Evolutionary conservation across 2,113 vertebrate genomes (phyloP).

Genomic region (Harpagus bidentatus): DNA sequence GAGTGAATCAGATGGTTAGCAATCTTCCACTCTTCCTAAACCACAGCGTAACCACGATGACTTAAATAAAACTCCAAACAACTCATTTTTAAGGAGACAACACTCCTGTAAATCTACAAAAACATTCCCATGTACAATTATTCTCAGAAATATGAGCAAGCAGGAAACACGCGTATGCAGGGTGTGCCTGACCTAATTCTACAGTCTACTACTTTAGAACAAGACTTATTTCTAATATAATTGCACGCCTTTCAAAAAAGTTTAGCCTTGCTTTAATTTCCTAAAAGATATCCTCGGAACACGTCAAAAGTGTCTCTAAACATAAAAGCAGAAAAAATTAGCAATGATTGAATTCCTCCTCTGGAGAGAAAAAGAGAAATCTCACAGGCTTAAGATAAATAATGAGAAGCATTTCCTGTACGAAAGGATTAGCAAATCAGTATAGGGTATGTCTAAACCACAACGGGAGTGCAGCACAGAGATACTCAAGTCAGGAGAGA

Average conservation of each 20-base stretch:
- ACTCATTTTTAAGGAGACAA: slow-evolving; percentile 20
- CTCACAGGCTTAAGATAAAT: neutral
- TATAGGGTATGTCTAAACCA: neutral
- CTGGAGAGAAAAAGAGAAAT: neutral
- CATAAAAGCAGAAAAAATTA: neutral
- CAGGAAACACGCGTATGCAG: neutral
- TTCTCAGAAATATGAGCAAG: slow-evolving; percentile 28
- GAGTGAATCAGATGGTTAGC: neutral
- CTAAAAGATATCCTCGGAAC: neutral
- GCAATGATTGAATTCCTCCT: neutral
- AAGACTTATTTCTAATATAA: neutral
- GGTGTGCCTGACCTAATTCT: slow-evolving; percentile 58
- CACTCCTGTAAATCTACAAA: neutral
- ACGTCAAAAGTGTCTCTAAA: neutral
- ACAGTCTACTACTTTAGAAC: neutral
- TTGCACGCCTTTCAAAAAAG: neutral
- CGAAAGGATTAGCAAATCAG: neutral
- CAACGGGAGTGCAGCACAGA: neutral
- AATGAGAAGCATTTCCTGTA: neutral
- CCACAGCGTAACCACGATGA: neutral
- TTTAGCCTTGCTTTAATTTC: neutral
- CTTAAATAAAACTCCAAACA: neutral
- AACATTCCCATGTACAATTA: neutral
- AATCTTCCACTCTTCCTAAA: neutral
- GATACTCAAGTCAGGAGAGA: neutral